Evolutionary conservation across 2,888 invertebrate genomes (phyloP), one percentile per base, ranked within the genome.

Genomic region (Aspidapion aeneum): DNA sequence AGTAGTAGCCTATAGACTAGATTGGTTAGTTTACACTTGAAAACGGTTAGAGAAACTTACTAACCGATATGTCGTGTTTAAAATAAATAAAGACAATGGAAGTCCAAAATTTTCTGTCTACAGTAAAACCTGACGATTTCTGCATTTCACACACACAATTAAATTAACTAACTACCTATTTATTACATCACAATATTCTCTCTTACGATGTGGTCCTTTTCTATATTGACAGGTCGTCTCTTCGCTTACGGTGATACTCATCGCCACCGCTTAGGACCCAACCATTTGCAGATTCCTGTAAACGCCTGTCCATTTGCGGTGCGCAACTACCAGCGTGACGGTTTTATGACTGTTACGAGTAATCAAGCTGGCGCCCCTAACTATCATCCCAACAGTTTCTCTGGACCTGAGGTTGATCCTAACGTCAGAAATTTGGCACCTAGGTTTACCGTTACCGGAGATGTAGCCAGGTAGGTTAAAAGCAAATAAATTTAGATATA

Each of bases 331-430:
- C 95, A 96, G 80, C 87, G 98, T 50, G 97, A 98, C 78, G 98
- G 97, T 0, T 86, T 89, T 1, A 90, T 90, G 84, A 83, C 85
- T 52, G 84, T 88, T 50, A 35, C 3, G 5, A 87, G 86, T 71
- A 96, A 95, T 79, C 94, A 96, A 80, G 89, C 87, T 2, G 91
- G 90, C 20, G 90, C 91, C 2, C 98, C 98, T 2, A 98, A 98
- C 80, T 98, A 98, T 78, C 96, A 87, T 83, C 98, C 98, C 0
- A 98, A 98, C 83, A 96, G 96, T 67, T 98, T 97, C 81, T 84
- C 86, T 66, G 98, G 98, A 0, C 96, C 97, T 0, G 86, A 87
- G 69, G 86, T 86, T 67, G 86, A 87, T 72, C 85, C 87, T 0
- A 82, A 87, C 1, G 90, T 89, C 1, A 85, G 85, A 69, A 80